phyloP scores from a whole-genome alignment of 2,797 vertebrate genomes.

The Trachops cirrhosus region DNA sequence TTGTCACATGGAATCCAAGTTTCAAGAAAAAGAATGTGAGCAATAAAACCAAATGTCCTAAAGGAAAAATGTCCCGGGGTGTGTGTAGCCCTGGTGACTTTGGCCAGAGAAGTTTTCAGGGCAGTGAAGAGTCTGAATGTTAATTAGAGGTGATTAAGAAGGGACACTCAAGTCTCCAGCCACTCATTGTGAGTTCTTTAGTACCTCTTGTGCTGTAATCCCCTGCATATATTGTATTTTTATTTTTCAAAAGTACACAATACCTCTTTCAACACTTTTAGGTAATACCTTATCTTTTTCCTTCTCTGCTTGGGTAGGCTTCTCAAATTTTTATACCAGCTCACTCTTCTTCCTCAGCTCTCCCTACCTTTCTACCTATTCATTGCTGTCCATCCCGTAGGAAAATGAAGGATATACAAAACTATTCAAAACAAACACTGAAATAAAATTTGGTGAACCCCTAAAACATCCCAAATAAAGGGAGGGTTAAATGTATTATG shows the following conservation, averaged over 20 bases:
- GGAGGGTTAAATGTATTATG: slow-evolving; percentile 30
- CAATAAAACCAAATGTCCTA: neutral
- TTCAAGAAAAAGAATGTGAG: neutral
- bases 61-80: neutral
- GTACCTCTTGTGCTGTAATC: neutral
- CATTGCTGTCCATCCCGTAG: neutral
- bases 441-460: neutral
- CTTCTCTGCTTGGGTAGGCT: neutral
- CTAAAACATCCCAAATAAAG: neutral
- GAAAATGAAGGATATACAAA: neutral
- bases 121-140: neutral
- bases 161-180: fast-evolving
- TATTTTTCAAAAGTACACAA: neutral
- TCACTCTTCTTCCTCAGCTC: neutral
- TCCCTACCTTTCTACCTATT: neutral
- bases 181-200: neutral
- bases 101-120: neutral
- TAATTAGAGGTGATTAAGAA: neutral
- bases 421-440: neutral
- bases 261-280: neutral
- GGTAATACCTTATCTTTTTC: neutral
- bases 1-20: neutral
- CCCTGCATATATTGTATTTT: neutral
- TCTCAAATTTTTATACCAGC: neutral
- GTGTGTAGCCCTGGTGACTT: neutral